Percentiles rank a stretch among this genome's conserved stretches.
These are phyloP conservation scores for Tipula unca DNA, from an alignment of 2,888 invertebrate species.

Conservation along the genomic window DNA sequence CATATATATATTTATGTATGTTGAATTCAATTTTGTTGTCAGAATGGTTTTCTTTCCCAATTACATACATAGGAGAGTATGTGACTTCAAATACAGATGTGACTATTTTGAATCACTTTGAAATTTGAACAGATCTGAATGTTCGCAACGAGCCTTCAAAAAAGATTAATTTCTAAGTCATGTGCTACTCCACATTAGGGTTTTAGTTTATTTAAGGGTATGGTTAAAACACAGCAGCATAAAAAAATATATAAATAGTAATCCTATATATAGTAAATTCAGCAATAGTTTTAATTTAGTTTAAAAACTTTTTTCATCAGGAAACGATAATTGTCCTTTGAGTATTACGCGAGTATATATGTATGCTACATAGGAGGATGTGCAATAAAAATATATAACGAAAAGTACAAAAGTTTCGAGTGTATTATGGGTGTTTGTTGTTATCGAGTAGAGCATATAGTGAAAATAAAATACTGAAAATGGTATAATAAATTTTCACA, in stretches of 20 bases:
- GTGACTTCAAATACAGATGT: too few relatives aligned
- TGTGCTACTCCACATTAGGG: background rate
- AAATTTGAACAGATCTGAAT: too few relatives aligned
- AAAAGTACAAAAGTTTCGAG: background rate
- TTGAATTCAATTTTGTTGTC: background rate
- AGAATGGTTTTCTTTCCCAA: background rate
- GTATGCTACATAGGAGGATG: background rate
- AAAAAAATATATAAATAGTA: background rate
- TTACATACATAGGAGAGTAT: too few relatives aligned
- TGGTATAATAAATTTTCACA: background rate
- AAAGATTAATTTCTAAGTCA: too few relatives aligned
- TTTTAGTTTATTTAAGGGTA: background rate
- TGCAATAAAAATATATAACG: background rate
- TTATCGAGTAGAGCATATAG: background rate
- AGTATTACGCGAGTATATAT: background rate
- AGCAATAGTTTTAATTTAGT: conserved; percentile 8
- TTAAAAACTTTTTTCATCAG: background rate
- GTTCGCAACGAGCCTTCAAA: too few relatives aligned
- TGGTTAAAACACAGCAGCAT: background rate
- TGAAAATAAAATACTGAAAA: background rate
- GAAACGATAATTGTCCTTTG: background rate
- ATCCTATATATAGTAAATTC: background rate
- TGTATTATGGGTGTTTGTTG: background rate
- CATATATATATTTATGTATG: background rate
- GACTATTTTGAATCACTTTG: too few relatives aligned